phyloP scores from a whole-genome alignment of 2,888 invertebrate genomes.

The Tholera decimalis region DNA sequence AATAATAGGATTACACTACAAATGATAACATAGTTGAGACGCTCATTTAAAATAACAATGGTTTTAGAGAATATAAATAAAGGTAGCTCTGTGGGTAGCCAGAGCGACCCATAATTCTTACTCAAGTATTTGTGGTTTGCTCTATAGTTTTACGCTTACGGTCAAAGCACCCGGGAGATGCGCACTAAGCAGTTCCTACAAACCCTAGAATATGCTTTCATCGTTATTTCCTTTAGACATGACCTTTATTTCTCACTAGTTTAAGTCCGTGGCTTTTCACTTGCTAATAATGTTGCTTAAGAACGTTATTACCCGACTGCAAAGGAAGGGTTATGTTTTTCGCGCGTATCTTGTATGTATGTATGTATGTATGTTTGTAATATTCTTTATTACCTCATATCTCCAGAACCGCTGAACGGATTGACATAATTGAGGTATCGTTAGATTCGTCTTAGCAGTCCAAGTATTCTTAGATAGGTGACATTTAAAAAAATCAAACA shows the following conservation, averaged over 20 bases:
- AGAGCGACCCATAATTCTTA: slow-evolving; percentile 34
- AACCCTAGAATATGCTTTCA: slow-evolving; percentile 11
- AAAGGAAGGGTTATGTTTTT: too few species aligned
- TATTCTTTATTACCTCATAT: too few species aligned
- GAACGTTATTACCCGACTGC: too few species aligned
- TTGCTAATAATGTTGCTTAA: too few species aligned
- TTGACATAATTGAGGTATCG: too few species aligned
- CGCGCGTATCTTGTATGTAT: too few species aligned
- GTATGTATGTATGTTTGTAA: too few species aligned
- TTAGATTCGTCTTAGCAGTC: too few species aligned
- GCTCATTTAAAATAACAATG: slow-evolving; percentile 37
- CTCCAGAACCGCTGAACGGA: too few species aligned
- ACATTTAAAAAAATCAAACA: too few species aligned
- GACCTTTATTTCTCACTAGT: slow-evolving; percentile 6
- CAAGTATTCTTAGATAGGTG: too few species aligned
- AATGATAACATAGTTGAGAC: slow-evolving; percentile 46
- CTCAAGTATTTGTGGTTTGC: slow-evolving; percentile 35
- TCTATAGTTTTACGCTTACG: slow-evolving; percentile 44
- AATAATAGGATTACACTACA: slow-evolving; percentile 56
- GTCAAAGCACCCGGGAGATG: slow-evolving; percentile 26
- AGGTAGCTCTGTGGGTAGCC: slow-evolving; percentile 11
- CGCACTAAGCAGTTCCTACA: slow-evolving; percentile 1
- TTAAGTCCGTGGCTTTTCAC: too few species aligned
- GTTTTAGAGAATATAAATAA: slow-evolving; percentile 36
- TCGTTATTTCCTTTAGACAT: neutral